A percentile compares a stretch with the other conserved stretches of the same genome.
These are phyloP conservation scores for Euclidia mi DNA, from an alignment of 2,888 invertebrate genomes.

Conservation along the genomic window DNA sequence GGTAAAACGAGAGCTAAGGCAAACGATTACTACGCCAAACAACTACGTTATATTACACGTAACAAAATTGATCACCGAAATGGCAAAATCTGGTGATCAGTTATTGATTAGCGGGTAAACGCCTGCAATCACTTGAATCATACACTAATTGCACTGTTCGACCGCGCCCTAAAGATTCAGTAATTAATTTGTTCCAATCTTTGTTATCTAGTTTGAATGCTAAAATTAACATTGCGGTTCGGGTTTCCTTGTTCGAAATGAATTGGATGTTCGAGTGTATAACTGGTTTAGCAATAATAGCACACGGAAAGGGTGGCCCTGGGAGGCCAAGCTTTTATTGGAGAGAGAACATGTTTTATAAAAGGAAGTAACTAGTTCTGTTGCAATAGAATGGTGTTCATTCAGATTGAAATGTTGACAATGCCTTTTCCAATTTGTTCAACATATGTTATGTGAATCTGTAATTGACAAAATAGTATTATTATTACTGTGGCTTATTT, in stretches of 20 bases:
- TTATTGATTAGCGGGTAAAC: too few relatives aligned
- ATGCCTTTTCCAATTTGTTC: too few relatives aligned
- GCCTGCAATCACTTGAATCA: too few relatives aligned
- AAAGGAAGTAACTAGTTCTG: background rate
- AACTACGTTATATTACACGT: too few relatives aligned
- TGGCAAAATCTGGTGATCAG: too few relatives aligned
- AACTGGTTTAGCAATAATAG: background rate
- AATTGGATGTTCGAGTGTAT: slow-evolving; percentile 3
- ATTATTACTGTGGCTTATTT: too few relatives aligned
- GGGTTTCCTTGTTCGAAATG: slow-evolving; percentile 1
- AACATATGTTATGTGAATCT: too few relatives aligned
- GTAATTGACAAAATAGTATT: too few relatives aligned
- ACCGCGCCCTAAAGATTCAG: background rate
- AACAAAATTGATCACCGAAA: too few relatives aligned
- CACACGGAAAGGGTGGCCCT: background rate
- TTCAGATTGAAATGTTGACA: background rate
- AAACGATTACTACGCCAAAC: too few relatives aligned
- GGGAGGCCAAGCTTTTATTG: background rate
- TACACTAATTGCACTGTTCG: background rate
- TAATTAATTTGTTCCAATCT: slow-evolving; percentile 14
- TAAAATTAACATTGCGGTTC: slow-evolving; percentile 2
- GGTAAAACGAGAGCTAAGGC: too few relatives aligned
- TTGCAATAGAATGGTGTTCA: background rate
- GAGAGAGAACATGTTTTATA: background rate
- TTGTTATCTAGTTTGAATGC: slow-evolving; percentile 11